Base-by-base conservation (phyloP, 2,797 vertebrate species). In the Neosilurus mollespiculum region DNA sequence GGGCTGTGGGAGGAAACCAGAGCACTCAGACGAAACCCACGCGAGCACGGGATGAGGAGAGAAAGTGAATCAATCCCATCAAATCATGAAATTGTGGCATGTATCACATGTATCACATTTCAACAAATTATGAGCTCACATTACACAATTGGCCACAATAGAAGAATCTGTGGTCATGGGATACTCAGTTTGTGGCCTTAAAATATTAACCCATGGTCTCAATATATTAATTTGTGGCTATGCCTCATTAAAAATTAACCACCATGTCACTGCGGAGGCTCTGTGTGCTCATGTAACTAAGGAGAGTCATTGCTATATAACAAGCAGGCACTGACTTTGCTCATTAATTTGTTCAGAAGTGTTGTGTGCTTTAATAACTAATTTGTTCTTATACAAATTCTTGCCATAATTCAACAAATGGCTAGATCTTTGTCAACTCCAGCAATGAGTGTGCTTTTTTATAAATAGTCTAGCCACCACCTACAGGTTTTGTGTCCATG, bases 381-480 rank as follows among this genome's bases (percentile, higher is more conserved):
- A 54, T 75, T 73, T 18, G 10, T 71, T 75, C 56, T 75, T 78
- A 51, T 30, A 65, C n/a, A 37, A 67, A 78, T 53, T 49, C 49
- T 80, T 71, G 24, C 10, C 59, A 86, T 84, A 82, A 80, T 77
- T 76, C 30, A 82, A 80, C 80, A 83, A 81, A 61, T 76, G 80
- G 70, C 71, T 43, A 64, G 26, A 76, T 59, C 54, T 64, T 82
- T 58, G 43, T 53, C 69, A 61, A 61, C 22, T 51, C n/a, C 4
- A 78, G 56, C 10, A 30, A 62, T 72, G 78, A 62, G 14, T 75
- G 59, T 81, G 64, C 80, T 59, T 37, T 79, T 73, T 64, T 82
- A 51, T 78, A 79, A 82, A 78, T 85, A 76, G 54, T 64, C 53
- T 58, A 61, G 78, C 69, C 53, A 67, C 16, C 43, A 37, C 73